Conservation (phyloP, 2,888 invertebrate genomes). For the Dynastes grantii region DNA sequence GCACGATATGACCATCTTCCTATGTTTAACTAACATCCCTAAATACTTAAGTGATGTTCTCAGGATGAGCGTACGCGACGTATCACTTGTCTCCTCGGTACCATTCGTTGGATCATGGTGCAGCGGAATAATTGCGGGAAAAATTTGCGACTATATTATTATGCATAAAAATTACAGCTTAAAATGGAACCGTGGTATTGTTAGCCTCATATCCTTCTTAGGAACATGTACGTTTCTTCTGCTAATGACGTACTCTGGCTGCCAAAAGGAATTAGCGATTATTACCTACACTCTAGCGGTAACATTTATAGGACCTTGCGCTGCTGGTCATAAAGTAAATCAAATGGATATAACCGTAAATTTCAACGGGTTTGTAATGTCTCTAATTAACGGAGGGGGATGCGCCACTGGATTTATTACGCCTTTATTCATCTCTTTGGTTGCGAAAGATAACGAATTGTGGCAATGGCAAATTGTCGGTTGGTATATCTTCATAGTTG, state of each 20-base stretch:
- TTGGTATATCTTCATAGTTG: neutral
- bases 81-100: constrained; percentile 76
- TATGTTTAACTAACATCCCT: constrained; percentile 81
- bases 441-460: constrained; percentile 3
- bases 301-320: constrained; percentile 81
- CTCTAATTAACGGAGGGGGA: constrained; percentile 77
- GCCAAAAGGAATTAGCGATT: constrained; percentile 72
- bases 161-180: neutral
- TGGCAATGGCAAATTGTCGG: constrained; percentile 19
- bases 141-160: constrained; percentile 58
- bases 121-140: constrained; percentile 77
- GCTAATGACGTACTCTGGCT: constrained; percentile 59
- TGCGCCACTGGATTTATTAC: constrained; percentile 77
- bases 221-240: constrained; percentile 7
- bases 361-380: constrained; percentile 78
- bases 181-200: constrained; percentile 37
- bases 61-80: constrained; percentile 77
- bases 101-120: constrained; percentile 81
- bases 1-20: constrained; percentile 82
- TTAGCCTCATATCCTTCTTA: constrained; percentile 11
- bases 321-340: constrained; percentile 79
- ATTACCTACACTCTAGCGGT: constrained; percentile 75
- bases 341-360: constrained; percentile 78
- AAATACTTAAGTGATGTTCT: constrained; percentile 81
- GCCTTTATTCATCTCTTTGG: constrained; percentile 71